Percentiles rank a stretch among this genome's conserved stretches.
These are phyloP conservation scores for Chironomus striatipennis DNA, from an alignment of 1,140 invertebrate genomes.

Conservation along the genomic window DNA sequence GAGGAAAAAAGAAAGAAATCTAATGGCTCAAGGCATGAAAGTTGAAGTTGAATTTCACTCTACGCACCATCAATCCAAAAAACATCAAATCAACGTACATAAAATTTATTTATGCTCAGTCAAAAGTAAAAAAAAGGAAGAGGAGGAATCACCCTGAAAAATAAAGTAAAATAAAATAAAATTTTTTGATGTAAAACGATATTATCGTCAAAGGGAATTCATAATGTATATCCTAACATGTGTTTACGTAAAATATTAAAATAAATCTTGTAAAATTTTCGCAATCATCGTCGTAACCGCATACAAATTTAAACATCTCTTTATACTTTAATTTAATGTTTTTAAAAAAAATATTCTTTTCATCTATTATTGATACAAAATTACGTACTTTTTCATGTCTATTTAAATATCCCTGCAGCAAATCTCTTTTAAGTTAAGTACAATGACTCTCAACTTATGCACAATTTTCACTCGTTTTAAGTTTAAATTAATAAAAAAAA, in stretches of 20 bases:
- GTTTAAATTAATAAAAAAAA: too few species aligned
- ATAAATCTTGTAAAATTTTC: slow-evolving; percentile 4
- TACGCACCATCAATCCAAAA: slow-evolving; percentile 12
- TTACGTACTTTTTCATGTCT: too few species aligned
- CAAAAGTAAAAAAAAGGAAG: not conserved
- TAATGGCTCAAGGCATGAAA: slow-evolving; percentile 20
- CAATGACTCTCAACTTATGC: too few species aligned
- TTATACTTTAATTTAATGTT: not conserved
- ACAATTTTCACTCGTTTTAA: too few species aligned
- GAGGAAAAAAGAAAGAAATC: too few species aligned
- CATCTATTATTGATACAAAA: slow-evolving; percentile 1
- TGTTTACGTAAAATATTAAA: slow-evolving; percentile 20
- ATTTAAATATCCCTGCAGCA: too few species aligned
- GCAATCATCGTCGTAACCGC: not conserved
- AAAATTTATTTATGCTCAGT: slow-evolving; percentile 17
- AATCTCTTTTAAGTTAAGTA: too few species aligned
- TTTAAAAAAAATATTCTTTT: not conserved
- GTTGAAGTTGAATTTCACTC: not conserved
- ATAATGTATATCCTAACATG: slow-evolving; percentile 8
- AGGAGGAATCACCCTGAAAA: not conserved
- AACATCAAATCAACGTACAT: slow-evolving; percentile 23
- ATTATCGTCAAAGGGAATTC: slow-evolving; percentile 15
- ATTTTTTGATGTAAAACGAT: not conserved
- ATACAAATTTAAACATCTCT: not conserved
- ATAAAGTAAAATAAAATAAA: not conserved